A percentile compares a stretch with the other conserved stretches of the same genome.
Evolutionary conservation across 64 coral and sea anemone genomes (phyloP).

Genomic region (Dendronephthya gigantea): DNA sequence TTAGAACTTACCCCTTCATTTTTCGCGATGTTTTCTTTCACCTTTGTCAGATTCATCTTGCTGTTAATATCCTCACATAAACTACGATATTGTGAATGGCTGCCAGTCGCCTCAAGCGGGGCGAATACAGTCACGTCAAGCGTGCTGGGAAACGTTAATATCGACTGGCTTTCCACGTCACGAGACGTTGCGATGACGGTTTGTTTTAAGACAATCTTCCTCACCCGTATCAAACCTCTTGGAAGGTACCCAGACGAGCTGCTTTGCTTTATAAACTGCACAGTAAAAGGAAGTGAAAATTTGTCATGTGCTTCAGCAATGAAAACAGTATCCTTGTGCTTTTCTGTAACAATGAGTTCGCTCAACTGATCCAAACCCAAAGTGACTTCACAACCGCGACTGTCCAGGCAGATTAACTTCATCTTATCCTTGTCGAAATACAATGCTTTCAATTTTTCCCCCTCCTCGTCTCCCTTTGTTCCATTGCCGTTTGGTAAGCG

Average conservation of each 20-base stretch:
- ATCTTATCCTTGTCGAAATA: not conserved
- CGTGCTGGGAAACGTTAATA: not conserved
- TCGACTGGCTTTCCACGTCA: not conserved
- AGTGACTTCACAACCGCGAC: not conserved
- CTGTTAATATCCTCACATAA: not conserved
- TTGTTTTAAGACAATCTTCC: not conserved
- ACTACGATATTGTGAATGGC: not conserved
- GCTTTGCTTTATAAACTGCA: not conserved
- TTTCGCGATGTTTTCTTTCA: not conserved
- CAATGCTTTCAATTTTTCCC: not conserved
- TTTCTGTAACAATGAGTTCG: not conserved
- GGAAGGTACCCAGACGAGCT: not conserved
- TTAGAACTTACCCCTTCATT: not conserved
- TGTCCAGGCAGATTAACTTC: not conserved
- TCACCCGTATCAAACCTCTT: not conserved
- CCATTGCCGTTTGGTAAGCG: not conserved
- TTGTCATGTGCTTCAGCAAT: not conserved
- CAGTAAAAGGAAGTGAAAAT: not conserved
- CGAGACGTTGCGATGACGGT: not conserved
- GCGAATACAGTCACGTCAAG: not conserved
- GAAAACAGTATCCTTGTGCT: not conserved
- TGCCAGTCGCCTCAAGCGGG: not conserved
- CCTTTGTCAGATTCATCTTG: not conserved
- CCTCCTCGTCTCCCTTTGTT: not conserved
- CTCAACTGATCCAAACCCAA: not conserved